These are phyloP conservation scores for Steinernema khuongi DNA, from an alignment of 1,140 invertebrate species.

Conservation along the genomic window DNA sequence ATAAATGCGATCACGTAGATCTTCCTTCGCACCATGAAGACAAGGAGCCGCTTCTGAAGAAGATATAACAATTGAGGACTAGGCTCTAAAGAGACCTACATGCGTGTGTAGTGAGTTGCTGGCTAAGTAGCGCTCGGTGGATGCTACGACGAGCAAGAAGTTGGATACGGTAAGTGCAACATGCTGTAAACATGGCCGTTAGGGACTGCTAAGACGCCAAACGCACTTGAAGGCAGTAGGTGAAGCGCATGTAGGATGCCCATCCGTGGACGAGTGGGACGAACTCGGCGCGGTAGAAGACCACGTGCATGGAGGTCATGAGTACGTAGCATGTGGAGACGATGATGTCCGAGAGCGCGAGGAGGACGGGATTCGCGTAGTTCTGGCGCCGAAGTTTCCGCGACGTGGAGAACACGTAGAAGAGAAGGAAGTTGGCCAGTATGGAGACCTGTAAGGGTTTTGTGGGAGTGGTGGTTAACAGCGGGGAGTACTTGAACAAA, in stretches of 20 bases:
- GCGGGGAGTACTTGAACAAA: too few relatives aligned
- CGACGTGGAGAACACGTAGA: conserved; percentile 52
- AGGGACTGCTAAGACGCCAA: neutral
- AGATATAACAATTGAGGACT: conserved; percentile 18
- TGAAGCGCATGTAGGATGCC: conserved; percentile 45
- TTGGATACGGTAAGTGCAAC: conserved; percentile 49
- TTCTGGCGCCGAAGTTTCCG: conserved; percentile 50
- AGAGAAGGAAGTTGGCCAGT: conserved; percentile 31
- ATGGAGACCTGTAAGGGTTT: conserved; percentile 8
- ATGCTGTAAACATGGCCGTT: conserved; percentile 31
- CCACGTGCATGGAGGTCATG: conserved; percentile 43
- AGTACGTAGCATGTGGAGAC: conserved; percentile 44
- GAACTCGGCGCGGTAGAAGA: conserved; percentile 29
- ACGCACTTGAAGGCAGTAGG: conserved; percentile 46
- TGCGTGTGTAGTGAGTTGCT: conserved; percentile 38
- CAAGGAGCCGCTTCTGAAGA: conserved; percentile 42
- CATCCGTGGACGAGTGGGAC: conserved; percentile 27
- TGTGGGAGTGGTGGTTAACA: neutral
- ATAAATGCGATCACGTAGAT: conserved; percentile 32
- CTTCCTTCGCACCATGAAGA: conserved; percentile 41
- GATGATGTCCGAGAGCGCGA: conserved; percentile 44
- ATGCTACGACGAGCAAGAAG: conserved; percentile 46
- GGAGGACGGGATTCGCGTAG: conserved; percentile 50
- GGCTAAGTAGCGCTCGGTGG: conserved; percentile 46
- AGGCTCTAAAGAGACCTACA: conserved; percentile 9